Evolutionary conservation across 2,113 vertebrate species (phyloP), one percentile per base, ranked within the genome.

Genomic region (Spea bombifrons): DNA sequence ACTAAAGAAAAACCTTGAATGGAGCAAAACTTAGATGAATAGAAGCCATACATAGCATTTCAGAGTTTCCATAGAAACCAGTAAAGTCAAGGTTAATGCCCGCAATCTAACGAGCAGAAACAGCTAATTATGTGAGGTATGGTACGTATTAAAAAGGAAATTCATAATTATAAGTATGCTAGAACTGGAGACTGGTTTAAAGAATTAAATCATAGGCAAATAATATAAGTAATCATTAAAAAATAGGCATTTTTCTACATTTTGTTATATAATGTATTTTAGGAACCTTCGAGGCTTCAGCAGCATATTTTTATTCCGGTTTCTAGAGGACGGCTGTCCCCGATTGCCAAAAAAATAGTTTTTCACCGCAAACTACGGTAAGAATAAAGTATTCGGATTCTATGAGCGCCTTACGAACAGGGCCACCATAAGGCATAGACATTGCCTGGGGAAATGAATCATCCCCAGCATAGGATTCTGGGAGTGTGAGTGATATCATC

Each of bases 41-140:
- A n/a, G 45, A 49, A 68, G 53, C 50, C 12, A 52, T 68, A 15
- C 75, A 69, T 48, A 59, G 66, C 50, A 76, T 76, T 59, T 69
- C 75, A 69, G 16, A 43, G 75, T 76, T 76, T 15, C 75, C 53
- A 69, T 48, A n/a, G 75, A 61, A 76, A 76, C 64, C 45, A 30
- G 5, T 12, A 17, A 66, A 69, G 75, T 76, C 66, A 76, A 76
- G 75, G 75, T 30, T 76, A 65, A 67, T 49, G 75, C 75, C 75
- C 68, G 66, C 50, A 66, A 61, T 53, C 44, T 55, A 76, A 76
- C 57, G 46, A 76, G 52, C 45, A 76, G 50, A 76, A 59, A 47
- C 69, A 53, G 44, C 12, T 76, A 76, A 76, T 76, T 76, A 76
- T 48, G 46, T 5, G 13, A 76, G 49, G 61, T 65, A 7, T 4